A percentile compares a stretch with the other conserved stretches of the same genome.
Conservation (phyloP, 2,113 vertebrate species). For the Poeciliopsis retropinna region DNA sequence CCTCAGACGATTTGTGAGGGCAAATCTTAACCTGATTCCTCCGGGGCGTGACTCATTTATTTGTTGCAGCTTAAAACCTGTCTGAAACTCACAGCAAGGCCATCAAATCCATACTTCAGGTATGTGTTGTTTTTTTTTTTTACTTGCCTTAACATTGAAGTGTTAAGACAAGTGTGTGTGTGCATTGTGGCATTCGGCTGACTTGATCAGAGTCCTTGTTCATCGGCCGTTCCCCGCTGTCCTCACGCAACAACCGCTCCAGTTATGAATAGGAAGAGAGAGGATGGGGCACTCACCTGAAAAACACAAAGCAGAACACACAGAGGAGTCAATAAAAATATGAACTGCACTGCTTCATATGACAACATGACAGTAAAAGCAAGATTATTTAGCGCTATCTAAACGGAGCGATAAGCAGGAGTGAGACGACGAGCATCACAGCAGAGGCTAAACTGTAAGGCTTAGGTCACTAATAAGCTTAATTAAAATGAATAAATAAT, state of each 20-base stretch:
- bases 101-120: background rate
- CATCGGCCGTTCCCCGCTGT: slow-evolving; percentile 23
- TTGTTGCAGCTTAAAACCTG: background rate
- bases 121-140: background rate
- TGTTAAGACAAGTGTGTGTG: background rate
- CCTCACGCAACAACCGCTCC: slow-evolving; percentile 20
- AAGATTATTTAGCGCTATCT: background rate
- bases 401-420: background rate
- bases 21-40: slow-evolving; percentile 29
- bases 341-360: too few relatives aligned
- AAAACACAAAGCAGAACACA: slow-evolving; percentile 53
- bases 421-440: background rate
- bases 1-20: slow-evolving; percentile 27
- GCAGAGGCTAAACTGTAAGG: background rate
- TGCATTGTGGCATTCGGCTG: background rate
- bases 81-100: background rate
- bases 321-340: background rate
- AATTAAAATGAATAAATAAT: background rate
- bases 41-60: slow-evolving; percentile 9
- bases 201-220: slow-evolving; percentile 60
- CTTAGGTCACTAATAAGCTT: too few relatives aligned
- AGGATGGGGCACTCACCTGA: slow-evolving; percentile 72
- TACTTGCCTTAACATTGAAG: background rate
- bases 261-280: background rate
- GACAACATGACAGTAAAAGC: background rate